These are phyloP conservation scores for Planiliza haematocheilus DNA, from an alignment of 2,113 vertebrate species.

Conservation along the genomic window DNA sequence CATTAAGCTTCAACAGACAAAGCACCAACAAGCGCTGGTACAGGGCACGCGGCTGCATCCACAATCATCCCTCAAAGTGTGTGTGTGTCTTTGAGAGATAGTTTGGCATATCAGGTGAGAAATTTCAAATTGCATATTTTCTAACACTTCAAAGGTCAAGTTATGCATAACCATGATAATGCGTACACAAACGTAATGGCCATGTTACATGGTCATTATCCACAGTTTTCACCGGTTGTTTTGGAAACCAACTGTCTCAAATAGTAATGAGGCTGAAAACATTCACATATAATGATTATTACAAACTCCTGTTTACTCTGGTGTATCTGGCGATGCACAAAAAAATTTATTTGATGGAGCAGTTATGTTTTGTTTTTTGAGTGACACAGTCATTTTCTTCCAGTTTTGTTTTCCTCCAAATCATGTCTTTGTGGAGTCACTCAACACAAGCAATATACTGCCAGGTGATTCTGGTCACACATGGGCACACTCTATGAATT, in stretches of 20 bases:
- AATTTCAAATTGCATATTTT: slow-evolving; percentile 59
- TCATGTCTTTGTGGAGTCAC: too few relatives aligned
- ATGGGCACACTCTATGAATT: too few relatives aligned
- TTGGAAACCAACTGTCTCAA: slow-evolving; percentile 32
- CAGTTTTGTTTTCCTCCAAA: too few relatives aligned
- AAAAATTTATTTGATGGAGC: background rate
- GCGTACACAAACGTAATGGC: slow-evolving; percentile 46
- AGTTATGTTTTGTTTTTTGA: too few relatives aligned
- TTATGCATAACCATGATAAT: slow-evolving; percentile 46
- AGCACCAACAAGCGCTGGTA: slow-evolving; percentile 23
- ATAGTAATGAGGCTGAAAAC: slow-evolving; percentile 46
- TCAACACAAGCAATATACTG: too few relatives aligned
- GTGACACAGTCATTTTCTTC: too few relatives aligned
- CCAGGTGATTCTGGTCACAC: too few relatives aligned
- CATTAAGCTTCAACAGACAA: slow-evolving; percentile 52
- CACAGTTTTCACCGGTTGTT: slow-evolving; percentile 47
- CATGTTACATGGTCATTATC: slow-evolving; percentile 46
- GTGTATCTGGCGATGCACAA: too few relatives aligned
- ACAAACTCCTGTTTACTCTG: slow-evolving; percentile 14
- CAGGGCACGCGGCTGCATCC: slow-evolving; percentile 39
- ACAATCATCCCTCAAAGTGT: slow-evolving; percentile 45
- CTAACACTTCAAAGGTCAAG: slow-evolving; percentile 54
- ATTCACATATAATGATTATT: slow-evolving; percentile 27
- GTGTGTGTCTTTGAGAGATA: slow-evolving; percentile 41
- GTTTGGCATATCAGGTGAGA: slow-evolving; percentile 36